Evolutionary conservation across 2,888 invertebrate species (phyloP).

Genomic region (Leptopilina myrica): DNA sequence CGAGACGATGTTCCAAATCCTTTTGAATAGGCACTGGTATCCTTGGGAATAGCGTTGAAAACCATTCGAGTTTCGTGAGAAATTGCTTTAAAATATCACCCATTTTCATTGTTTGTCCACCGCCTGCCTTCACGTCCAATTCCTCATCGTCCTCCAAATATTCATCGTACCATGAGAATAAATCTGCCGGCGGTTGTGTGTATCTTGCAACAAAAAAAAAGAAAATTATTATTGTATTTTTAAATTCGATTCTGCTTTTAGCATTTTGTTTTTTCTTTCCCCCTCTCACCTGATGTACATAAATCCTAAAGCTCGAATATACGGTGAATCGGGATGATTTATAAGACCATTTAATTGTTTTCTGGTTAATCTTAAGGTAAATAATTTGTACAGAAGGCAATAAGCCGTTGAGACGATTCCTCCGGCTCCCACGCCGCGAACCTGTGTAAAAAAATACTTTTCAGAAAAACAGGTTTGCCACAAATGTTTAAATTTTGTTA

Average conservation of each 20-base stretch:
- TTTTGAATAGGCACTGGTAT: conserved; percentile 99
- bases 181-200: conserved; percentile 95
- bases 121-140: conserved; percentile 98
- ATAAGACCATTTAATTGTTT: conserved; percentile 98
- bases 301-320: conserved; percentile 95
- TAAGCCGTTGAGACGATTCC: conserved; percentile 99
- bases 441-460: conserved; percentile 78
- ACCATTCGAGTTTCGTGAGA: conserved; percentile 98
- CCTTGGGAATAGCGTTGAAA: conserved; percentile 97
- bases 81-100: conserved; percentile 95
- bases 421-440: conserved; percentile 98
- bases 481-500: too few species aligned
- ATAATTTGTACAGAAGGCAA: conserved; percentile 98
- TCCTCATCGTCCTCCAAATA: conserved; percentile 98
- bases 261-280: too few species aligned
- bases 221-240: neutral
- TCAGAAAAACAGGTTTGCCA: too few species aligned
- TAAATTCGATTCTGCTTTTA: too few species aligned
- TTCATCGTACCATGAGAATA: conserved; percentile 98
- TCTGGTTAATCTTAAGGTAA: conserved; percentile 96
- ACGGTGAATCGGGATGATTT: conserved; percentile 97
- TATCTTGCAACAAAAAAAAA: conserved; percentile 82
- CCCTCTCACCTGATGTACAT: conserved; percentile 83
- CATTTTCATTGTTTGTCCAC: conserved; percentile 94
- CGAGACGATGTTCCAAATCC: conserved; percentile 88